Conservation (phyloP, 1,140 invertebrate species). For the Parapsyche elsis region DNA sequence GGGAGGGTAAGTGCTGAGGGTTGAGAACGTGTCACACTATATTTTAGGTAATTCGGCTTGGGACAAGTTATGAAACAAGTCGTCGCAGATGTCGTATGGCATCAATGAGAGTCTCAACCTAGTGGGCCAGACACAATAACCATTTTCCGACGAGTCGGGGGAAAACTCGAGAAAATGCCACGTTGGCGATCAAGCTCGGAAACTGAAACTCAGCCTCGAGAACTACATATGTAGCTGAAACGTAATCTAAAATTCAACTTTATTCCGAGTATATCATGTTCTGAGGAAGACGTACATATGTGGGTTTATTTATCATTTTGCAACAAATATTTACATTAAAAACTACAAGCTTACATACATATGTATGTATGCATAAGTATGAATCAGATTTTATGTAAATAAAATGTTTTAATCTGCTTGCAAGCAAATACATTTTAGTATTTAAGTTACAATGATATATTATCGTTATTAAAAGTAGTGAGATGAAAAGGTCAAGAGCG, state of each 20-base stretch:
- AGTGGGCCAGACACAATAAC: neutral
- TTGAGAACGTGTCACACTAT: neutral
- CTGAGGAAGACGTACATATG: no score
- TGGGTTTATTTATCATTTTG: no score
- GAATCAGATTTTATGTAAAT: no score
- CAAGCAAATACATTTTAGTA: neutral
- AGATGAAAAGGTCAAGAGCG: neutral
- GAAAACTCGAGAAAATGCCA: constrained; percentile 9
- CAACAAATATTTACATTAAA: no score
- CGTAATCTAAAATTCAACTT: no score
- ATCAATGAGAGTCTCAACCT: neutral
- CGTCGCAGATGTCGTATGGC: constrained; percentile 3
- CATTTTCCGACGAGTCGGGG: neutral
- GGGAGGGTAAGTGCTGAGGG: neutral
- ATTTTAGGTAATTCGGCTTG: neutral
- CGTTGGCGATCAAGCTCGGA: neutral
- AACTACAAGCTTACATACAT: no score
- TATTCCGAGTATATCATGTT: no score
- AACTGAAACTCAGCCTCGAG: neutral
- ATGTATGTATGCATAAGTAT: no score
- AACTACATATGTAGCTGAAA: no score
- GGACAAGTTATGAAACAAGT: constrained; percentile 23
- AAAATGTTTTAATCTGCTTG: no score
- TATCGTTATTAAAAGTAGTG: neutral
- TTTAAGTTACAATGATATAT: neutral